These are phyloP conservation scores for Galeruca laticollis DNA, from an alignment of 2,888 invertebrate genomes.

Conservation along the genomic window DNA sequence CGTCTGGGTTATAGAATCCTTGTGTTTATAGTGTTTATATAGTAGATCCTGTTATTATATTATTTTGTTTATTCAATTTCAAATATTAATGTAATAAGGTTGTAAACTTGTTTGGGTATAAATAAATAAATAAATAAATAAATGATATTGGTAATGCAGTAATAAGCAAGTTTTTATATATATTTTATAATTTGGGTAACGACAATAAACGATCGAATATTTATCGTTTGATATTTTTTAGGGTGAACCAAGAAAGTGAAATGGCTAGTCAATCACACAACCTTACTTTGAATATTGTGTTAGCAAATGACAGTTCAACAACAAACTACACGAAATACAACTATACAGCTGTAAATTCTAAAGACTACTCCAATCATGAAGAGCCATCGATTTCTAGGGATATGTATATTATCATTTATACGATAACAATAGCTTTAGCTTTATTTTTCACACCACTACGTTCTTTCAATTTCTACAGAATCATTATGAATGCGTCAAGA, in stretches of 20 bases:
- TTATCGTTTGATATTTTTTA: constrained; percentile 4
- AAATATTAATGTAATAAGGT: no score
- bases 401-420: constrained; percentile 71
- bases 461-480: constrained; percentile 78
- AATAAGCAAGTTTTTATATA: no score
- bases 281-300: background rate
- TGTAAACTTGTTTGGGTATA: no score
- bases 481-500: constrained; percentile 81
- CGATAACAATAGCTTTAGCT: constrained; percentile 70
- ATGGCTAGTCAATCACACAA: background rate
- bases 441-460: constrained; percentile 74
- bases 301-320: constrained; percentile 1
- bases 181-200: no score
- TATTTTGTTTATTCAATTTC: no score
- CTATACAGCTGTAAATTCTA: background rate
- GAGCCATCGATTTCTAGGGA: constrained; percentile 9
- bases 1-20: no score
- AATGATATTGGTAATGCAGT: no score
- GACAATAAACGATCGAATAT: background rate
- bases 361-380: background rate
- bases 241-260: constrained; percentile 12
- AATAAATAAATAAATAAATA: no score
- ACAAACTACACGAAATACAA: constrained; percentile 3
- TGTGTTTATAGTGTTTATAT: no score
- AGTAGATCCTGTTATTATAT: no score